Evolutionary conservation across 2,797 vertebrate genomes (phyloP).

Genomic region (Ataeniobius toweri): DNA sequence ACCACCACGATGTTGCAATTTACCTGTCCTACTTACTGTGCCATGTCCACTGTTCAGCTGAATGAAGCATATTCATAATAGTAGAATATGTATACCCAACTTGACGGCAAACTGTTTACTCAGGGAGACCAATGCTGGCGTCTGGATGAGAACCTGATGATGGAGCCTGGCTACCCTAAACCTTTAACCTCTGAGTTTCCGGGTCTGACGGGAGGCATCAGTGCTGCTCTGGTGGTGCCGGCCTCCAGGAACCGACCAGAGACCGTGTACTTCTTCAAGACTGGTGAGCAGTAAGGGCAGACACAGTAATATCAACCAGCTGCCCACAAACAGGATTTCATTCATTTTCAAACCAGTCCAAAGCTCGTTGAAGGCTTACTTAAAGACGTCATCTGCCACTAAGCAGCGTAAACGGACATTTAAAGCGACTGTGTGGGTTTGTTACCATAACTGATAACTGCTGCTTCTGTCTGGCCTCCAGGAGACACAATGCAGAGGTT

Average conservation of each 20-base stretch:
- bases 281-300: conserved; percentile 69
- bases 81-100: no score
- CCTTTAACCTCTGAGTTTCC: conserved; percentile 85
- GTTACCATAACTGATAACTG: neutral
- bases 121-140: conserved; percentile 89
- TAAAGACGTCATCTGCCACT: neutral
- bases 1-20: no score
- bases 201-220: conserved; percentile 84
- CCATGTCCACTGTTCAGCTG: no score
- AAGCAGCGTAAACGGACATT: neutral
- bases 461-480: conserved; percentile 41
- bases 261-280: conserved; percentile 89
- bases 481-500: conserved; percentile 87
- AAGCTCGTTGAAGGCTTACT: neutral
- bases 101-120: neutral
- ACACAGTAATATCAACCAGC: neutral
- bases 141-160: conserved; percentile 83
- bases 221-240: conserved; percentile 83
- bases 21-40: no score
- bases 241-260: conserved; percentile 82
- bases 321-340: neutral
- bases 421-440: neutral
- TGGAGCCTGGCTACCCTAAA: conserved; percentile 87
- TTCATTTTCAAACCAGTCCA: neutral
- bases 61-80: no score